Base-by-base conservation (phyloP, 1,140 invertebrate genomes). In the Pseudomyrmex concolor region DNA sequence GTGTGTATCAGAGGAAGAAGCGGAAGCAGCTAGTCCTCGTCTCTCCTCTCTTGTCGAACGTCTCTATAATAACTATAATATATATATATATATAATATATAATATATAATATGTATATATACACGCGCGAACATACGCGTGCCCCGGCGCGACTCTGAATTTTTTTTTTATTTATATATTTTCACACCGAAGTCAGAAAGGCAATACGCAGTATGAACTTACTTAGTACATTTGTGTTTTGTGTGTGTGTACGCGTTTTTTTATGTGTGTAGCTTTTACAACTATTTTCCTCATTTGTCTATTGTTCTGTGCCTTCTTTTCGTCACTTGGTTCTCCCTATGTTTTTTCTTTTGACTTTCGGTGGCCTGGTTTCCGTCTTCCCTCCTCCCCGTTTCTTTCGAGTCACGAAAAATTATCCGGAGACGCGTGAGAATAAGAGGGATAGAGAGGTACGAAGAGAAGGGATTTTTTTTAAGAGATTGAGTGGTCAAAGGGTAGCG, bases 161-260 rank as follows among this genome's bases (percentile, higher is more conserved):
- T 90, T 90, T 90, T 90, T 87, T 77, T 81, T 88, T 93, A 91
- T 89, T 93, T 93, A 92, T 92, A 93, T 93, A 93, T 93, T 93
- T 94, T 93, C 92, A 94, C 94, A 94, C 91, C 93, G 90, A 94
- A 94, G 93, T 94, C 93, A 94, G 94, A 94, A 94, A 94, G 94
- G 94, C 93, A 94, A 94, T 94, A 93, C 92, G 91, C 92, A 94
- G 93, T 94, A 94, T 92, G 91, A 94, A 94, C 93, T 94, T 94
- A 94, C 92, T 92, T 94, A 94, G 90, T 94, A 89, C 85, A 84
- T 87, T 89, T 89, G 82, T 89, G 85, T 70, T 74, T 62, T 54
- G 88, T 93, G 88, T 92, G 90, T 92, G 90, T 92, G 88, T 93
- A 90, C 87, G 89, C 90, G 89, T 88, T 83, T 91, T 80, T 90